Percentiles rank a stretch among this genome's conserved stretches.
Evolutionary conservation across 2,113 vertebrate genomes (phyloP).

Genomic region (Gymnobelideus leadbeateri): DNA sequence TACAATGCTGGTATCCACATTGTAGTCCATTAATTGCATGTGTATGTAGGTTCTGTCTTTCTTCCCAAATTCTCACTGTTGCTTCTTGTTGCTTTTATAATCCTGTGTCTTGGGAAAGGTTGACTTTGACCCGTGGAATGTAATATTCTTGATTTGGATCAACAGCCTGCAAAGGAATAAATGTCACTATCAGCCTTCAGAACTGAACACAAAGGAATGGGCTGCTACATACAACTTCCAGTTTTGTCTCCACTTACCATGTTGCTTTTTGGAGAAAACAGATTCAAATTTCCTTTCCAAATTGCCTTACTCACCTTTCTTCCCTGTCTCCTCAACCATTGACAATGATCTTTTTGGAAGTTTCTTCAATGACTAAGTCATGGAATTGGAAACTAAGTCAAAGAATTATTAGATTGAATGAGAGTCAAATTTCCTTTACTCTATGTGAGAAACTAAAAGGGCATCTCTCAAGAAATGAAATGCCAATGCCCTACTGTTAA

Average conservation of each 20-base stretch:
- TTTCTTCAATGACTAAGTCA: slow-evolving; percentile 26
- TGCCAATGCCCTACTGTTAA: background rate
- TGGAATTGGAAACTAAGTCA: slow-evolving; percentile 56
- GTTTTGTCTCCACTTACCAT: background rate
- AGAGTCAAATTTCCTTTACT: slow-evolving; percentile 7
- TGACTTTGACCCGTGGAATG: slow-evolving; percentile 24
- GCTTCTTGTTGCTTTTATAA: slow-evolving; percentile 31
- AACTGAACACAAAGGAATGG: background rate
- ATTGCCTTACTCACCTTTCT: background rate
- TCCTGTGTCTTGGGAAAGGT: slow-evolving; percentile 59
- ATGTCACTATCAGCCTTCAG: background rate
- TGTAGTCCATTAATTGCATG: background rate
- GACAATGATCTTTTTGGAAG: slow-evolving; percentile 31
- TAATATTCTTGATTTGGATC: slow-evolving; percentile 55
- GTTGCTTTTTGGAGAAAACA: background rate
- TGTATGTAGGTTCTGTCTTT: background rate
- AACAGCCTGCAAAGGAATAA: slow-evolving; percentile 70
- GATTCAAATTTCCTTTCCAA: background rate
- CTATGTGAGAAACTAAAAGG: background rate
- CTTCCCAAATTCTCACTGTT: slow-evolving; percentile 12
- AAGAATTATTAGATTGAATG: slow-evolving; percentile 31
- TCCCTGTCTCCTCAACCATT: background rate
- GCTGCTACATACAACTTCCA: background rate
- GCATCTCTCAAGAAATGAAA: slow-evolving; percentile 17
- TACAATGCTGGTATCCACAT: background rate